Evolutionary conservation across 1,140 invertebrate species (phyloP).

Genomic region (Eupristina koningsbergeri): DNA sequence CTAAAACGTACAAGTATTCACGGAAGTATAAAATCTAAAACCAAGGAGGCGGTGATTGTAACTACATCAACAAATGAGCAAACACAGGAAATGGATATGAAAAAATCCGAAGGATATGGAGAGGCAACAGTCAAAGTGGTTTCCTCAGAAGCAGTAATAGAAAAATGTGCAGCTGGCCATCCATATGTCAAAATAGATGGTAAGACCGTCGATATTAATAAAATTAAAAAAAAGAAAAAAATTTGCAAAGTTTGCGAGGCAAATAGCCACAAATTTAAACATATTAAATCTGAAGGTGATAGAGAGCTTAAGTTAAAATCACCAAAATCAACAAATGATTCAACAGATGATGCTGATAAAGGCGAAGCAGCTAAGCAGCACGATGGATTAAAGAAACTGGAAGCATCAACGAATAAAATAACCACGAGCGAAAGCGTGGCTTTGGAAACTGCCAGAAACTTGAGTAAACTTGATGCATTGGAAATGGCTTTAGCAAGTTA

Average conservation of each 20-base stretch:
- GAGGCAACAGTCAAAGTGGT: not conserved
- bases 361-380: not conserved
- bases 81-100: not conserved
- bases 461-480: not conserved
- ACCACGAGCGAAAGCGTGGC: too few species aligned
- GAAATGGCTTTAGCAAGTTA: not conserved
- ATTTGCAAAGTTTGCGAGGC: conserved; percentile 40
- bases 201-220: not conserved
- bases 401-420: not conserved
- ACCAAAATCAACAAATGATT: conserved; percentile 33
- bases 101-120: not conserved
- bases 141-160: not conserved
- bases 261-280: conserved; percentile 55
- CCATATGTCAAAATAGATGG: not conserved
- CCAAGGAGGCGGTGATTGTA: not conserved
- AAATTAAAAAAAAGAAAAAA: conserved; percentile 43
- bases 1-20: conserved; percentile 15
- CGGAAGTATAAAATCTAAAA: conserved; percentile 17
- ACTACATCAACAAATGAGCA: not conserved
- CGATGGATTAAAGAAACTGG: not conserved
- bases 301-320: conserved; percentile 64
- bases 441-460: not conserved
- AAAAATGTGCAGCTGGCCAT: conserved; percentile 31
- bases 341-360: not conserved
- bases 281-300: conserved; percentile 63